Evolutionary conservation across 2,888 invertebrate species (phyloP), one percentile per base, ranked within the genome.

Genomic region (Dinocampus coccinellae): DNA sequence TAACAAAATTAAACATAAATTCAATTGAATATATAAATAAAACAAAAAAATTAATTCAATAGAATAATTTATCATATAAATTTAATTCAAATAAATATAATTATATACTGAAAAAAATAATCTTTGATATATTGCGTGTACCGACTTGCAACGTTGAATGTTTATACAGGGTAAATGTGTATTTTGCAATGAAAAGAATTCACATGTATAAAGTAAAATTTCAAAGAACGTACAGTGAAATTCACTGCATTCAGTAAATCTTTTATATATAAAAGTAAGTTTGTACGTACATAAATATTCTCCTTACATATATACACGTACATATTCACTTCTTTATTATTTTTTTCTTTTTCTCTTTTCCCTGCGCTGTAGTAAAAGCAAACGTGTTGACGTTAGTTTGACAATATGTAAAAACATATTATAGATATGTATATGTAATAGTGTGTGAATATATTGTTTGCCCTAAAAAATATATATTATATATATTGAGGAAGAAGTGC

Each of bases 391-490:
- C 7, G 16, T 16, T 7, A n/a, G 16, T n/a, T 16, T 16, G 47
- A 47, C 4, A 16, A 16, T 7, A n/a, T n/a, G 16, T 20, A 47
- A 47, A 3, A 47, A 16, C 9, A 16, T 16, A 47, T 16, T 47
- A 3, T 39, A 36, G 1, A 16, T 55, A 63, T 62, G 34, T 65
- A 52, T 64, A 60, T 53, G 42, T 70, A 70, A 70, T 70, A 52
- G 61, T 65, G 65, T 65, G 65, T 11, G 24, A 57, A 70, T 70
- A 58, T 62, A 70, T 75, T 80, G 76, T 78, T 81, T 82, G 77
- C 80, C 74, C 74, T 74, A 74, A 68, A 78, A 79, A 81, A 79
- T 77, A 78, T 70, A 63, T 64, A 24, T 26, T 67, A 67, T 64
- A 58, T 47, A 57, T 33, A 55, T 47, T 36, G 65, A 60, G 57